phyloP scores from a whole-genome alignment of 2,113 vertebrate genomes.

The Ophiodon elongatus region DNA sequence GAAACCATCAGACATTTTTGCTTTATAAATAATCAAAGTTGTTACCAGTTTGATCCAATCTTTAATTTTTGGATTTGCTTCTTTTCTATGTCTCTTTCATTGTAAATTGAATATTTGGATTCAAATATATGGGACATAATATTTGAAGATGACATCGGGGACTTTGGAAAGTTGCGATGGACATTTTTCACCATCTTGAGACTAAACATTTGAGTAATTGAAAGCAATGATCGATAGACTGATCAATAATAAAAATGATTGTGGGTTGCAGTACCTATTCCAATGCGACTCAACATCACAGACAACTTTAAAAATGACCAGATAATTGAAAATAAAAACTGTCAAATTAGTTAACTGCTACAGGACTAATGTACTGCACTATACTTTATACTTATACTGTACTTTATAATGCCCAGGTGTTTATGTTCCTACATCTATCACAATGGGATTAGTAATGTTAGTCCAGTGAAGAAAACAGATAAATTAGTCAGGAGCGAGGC shows the following conservation, averaged over 20 bases:
- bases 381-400: neutral
- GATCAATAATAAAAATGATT: neutral
- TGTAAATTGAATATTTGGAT: neutral
- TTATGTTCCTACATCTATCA: neutral
- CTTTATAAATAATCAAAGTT: neutral
- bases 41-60: neutral
- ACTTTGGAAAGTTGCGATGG: neutral
- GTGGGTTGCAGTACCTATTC: neutral
- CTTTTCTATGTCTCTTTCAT: neutral
- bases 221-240: neutral
- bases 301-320: neutral
- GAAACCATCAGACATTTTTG: neutral
- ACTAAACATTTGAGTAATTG: neutral
- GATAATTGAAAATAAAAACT: neutral
- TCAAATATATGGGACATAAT: too few species aligned
- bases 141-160: neutral
- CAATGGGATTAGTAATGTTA: slow-evolving; percentile 9
- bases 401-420: neutral
- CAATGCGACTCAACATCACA: neutral
- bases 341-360: neutral
- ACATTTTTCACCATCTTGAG: neutral
- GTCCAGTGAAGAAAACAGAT: neutral
- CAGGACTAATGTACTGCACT: neutral
- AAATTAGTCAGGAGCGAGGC: neutral
- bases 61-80: neutral